Base-by-base conservation (phyloP, 2,888 invertebrate species). In the Calliopum simillimum region DNA sequence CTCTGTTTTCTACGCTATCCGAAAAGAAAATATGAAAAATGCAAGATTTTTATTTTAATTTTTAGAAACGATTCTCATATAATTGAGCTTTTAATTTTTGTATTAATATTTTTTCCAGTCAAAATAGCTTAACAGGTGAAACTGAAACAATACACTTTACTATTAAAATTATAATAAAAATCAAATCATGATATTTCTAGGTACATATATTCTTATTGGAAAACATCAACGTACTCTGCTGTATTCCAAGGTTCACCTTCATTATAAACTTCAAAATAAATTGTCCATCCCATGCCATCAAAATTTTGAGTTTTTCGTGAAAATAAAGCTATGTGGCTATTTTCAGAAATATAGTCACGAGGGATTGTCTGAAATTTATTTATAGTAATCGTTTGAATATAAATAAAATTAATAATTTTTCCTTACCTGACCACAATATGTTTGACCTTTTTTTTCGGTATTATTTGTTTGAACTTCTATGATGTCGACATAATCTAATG, bases 201-300 rank as follows among this genome's bases (percentile, higher is more conserved):
- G n/a, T n/a, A n/a, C n/a, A n/a, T n/a, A 65, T 65, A 19, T 59
- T 69, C 53, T 44, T 47, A 70, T 61, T 68, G 68, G 65, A 53
- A 49, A 21, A 23, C 13, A 16, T 43, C 21, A 13, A 19, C 12
- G 59, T 5, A 59, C 13, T 16, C 41, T 1, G 11, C 23, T 46
- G 23, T 19, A 46, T 21, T 47, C 61, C 43, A 46, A 11, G 62
- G 6, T 47, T 21, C 4, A 6, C 19, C 16, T 51, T 63, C 47
- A 33, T n/a, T 14, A 49, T 6, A 33, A 33, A 6, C 33, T 33
- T 2, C 21, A 23, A 72, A 75, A 8, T 6, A 21, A 0, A 79
- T 4, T 2, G 25, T 25, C 91, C 93, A 94, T 13, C 94, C 94
- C 1, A 88, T 88, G 1, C 94, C 94, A 55, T 89, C 89, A 76